phyloP scores from a whole-genome alignment of 2,797 vertebrate species.

The Argentina silus region DNA sequence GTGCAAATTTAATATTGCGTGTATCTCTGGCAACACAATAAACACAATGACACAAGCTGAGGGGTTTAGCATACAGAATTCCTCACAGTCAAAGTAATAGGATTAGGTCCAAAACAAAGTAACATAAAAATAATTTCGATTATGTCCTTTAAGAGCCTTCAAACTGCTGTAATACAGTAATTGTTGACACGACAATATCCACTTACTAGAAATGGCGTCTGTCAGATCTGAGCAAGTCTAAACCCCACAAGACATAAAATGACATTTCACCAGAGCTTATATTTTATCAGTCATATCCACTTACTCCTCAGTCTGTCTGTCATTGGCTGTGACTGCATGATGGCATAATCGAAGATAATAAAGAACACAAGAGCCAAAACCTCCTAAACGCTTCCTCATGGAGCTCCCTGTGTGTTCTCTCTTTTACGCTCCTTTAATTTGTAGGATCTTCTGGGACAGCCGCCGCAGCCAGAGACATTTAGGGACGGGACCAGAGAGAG shows the following conservation, averaged over 20 bases:
- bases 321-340: conserved; percentile 56
- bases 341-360: conserved; percentile 58
- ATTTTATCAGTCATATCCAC: conserved; percentile 31
- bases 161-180: not conserved
- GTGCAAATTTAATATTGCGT: conserved; percentile 8
- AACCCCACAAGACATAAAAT: conserved; percentile 2
- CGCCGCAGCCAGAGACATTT: conserved; percentile 41
- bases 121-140: conserved; percentile 22
- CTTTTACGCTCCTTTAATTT: conserved; percentile 44
- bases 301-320: conserved; percentile 36
- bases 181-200: not conserved
- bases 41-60: not conserved
- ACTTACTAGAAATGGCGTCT: conserved; percentile 18
- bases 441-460: conserved; percentile 35
- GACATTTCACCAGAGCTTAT: conserved; percentile 28
- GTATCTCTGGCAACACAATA: not conserved
- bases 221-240: conserved; percentile 26
- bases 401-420: conserved; percentile 57
- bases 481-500: not conserved
- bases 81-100: not conserved
- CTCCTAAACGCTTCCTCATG: conserved; percentile 53
- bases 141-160: conserved; percentile 18
- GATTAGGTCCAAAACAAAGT: not conserved
- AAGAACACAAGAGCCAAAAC: conserved; percentile 59
- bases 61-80: not conserved